Evolutionary conservation across 2,797 vertebrate genomes (phyloP), one percentile per base, ranked within the genome.

Genomic region (Notolepis coatsorum): DNA sequence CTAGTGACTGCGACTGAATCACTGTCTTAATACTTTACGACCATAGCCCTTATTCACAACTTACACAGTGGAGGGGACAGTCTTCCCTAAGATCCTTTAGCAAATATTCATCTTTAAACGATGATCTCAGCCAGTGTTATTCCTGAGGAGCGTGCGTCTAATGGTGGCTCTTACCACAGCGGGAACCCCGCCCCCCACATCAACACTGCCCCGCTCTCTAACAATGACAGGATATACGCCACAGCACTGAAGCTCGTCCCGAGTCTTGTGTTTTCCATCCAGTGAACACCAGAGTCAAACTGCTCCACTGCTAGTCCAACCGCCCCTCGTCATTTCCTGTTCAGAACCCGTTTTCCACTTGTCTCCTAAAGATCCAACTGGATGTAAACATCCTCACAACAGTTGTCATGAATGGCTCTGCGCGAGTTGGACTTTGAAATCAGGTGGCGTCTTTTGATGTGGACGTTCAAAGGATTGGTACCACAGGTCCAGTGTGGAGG

Each of bases 151-250:
- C 0, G 31, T 79, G 53, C 1, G 6, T 70, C 7, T 47, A 65
- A 59, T 58, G 68, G 65, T 60, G 75, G 68, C 28, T 60, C 84
- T 83, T 55, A 68, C 68, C 73, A 61, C 73, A 71, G 72, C 18
- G 13, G 71, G 79, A 71, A 53, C 47, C 71, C 48, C 51, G 51
- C 68, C 33, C 45, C 8, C 30, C 25, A 23, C 13, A 69, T 67
- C 71, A 46, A 42, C 56, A 25, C 55, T 47, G 43, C 38, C 61
- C 35, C 24, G 0, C 75, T 82, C 69, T 80, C 66, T 55, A 90
- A 93, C 92, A 93, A 92, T 92, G 28, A 75, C 91, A 91, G 92
- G 92, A 93, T 88, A 78, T 80, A 78, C 81, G 81, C 87, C 84
- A 87, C 38, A 31, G 68, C 68, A n/a, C 27, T 63, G 68, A 57